Evolutionary conservation across 2,113 vertebrate species (phyloP), one percentile per base, ranked within the genome.

Genomic region (Acrocephalus kingi): DNA sequence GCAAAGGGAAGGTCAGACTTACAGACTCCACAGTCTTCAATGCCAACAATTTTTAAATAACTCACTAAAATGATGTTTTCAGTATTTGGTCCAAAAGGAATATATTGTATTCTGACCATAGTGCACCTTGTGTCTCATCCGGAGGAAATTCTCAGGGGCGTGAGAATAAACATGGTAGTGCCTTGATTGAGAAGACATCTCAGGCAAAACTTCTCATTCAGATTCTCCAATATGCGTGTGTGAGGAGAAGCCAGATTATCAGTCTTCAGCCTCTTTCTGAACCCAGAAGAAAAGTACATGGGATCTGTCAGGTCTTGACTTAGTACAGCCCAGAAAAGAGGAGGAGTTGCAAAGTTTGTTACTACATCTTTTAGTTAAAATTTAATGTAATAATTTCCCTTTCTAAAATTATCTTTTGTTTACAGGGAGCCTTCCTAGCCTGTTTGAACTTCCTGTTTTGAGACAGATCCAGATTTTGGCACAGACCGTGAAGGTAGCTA

Each of bases 401-500:
- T 51, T 62, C n/a, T 20, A 14, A 27, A 45, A 30, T 64, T 51
- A 20, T 31, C 3, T 84, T 66, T 66, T 3, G 2, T 35, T 72
- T 72, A 24, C 19, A 68, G 22, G 33, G 16, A 69, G 4, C 67
- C 7, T 31, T 69, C 31, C 37, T 46, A 56, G 1, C 12, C 18
- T 3, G 1, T 43, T 66, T 73, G 55, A 61, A 69, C 20, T 79
- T 69, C 41, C 24, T 54, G 18, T 46, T 86, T 86, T 48, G 27
- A 84, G 80, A 30, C 11, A 51, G 10, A 52, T 56, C 1, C 49
- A 52, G 9, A 13, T 64, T 63, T 86, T 3, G 2, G 27, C 33
- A 24, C 11, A 76, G 54, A 35, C 4, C 39, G 35, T 0, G 1
- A 35, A 43, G 11, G 45, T 8, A 71, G 13, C 39, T 54, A 0